These are phyloP conservation scores for Apamea crenata DNA, from an alignment of 2,888 invertebrate species.

Conservation along the genomic window DNA sequence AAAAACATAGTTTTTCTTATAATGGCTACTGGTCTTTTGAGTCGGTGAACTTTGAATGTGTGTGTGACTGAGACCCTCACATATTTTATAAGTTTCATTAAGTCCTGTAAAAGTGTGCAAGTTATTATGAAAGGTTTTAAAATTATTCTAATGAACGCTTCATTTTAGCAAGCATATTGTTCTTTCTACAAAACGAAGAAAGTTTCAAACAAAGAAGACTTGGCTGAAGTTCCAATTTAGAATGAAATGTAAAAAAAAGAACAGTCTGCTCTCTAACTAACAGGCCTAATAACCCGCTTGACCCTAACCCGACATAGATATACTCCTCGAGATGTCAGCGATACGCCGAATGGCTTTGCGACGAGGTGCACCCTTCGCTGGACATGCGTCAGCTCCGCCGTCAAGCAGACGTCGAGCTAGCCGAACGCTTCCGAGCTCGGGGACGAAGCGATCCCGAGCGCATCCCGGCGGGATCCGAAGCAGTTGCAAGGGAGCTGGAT, in stretches of 20 bases:
- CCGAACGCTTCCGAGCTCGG: constrained; percentile 81
- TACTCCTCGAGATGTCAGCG: constrained; percentile 96
- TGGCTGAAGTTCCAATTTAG: neutral
- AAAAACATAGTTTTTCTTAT: constrained; percentile 28
- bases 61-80: constrained; percentile 12
- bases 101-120: constrained; percentile 44
- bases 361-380: constrained; percentile 95
- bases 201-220: neutral
- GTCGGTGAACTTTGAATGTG: constrained; percentile 15
- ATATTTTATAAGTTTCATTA: constrained; percentile 17
- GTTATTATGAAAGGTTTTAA: constrained; percentile 52
- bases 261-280: constrained; percentile 82
- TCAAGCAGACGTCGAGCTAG: constrained; percentile 83
- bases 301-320: constrained; percentile 92
- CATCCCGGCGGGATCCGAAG: constrained; percentile 92
- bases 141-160: constrained; percentile 65
- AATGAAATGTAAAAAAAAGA: constrained; percentile 46
- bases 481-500: constrained; percentile 94
- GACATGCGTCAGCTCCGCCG: constrained; percentile 90
- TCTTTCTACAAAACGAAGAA: constrained; percentile 35
- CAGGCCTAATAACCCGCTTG: constrained; percentile 89
- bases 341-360: constrained; percentile 95
- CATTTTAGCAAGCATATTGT: constrained; percentile 67
- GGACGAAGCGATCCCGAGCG: constrained; percentile 77
- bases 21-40: constrained; percentile 34